Evolutionary conservation across 2,888 invertebrate genomes (phyloP).

Genomic region (Stenoptilia bipunctidactyla): DNA sequence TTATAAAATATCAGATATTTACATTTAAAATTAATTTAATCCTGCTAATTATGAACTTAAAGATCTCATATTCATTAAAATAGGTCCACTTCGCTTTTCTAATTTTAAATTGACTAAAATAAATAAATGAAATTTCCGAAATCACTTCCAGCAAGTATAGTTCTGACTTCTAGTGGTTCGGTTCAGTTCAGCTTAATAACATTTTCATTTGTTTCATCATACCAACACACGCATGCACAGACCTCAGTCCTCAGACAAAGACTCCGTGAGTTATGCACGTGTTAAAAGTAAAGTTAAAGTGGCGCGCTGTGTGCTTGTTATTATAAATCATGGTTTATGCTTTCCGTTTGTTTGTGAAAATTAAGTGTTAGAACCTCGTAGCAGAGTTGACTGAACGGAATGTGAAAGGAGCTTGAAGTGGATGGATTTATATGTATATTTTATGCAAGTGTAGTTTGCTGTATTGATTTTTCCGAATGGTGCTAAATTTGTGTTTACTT

Average conservation of each 20-base stretch:
- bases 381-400: neutral
- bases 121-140: too few species aligned
- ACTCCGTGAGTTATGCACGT: conserved; percentile 70
- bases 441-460: neutral
- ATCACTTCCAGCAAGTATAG: neutral
- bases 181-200: conserved; percentile 59
- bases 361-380: conserved; percentile 47
- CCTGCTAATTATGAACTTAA: too few species aligned
- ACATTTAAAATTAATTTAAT: too few species aligned
- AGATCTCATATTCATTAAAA: too few species aligned
- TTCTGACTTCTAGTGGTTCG: conserved; percentile 10
- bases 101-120: too few species aligned
- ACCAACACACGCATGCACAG: conserved; percentile 65
- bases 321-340: conserved; percentile 73
- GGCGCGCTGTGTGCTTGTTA: conserved; percentile 66
- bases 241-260: conserved; percentile 71
- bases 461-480: too few species aligned
- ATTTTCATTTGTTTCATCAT: conserved; percentile 54
- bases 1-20: too few species aligned
- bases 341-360: conserved; percentile 67
- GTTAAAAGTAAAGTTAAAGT: conserved; percentile 72
- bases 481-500: too few species aligned
- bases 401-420: neutral
- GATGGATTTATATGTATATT: neutral
- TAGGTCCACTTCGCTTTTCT: too few species aligned